Evolutionary conservation across 2,888 invertebrate species (phyloP).

Genomic region (Lasioglossum villosulum): DNA sequence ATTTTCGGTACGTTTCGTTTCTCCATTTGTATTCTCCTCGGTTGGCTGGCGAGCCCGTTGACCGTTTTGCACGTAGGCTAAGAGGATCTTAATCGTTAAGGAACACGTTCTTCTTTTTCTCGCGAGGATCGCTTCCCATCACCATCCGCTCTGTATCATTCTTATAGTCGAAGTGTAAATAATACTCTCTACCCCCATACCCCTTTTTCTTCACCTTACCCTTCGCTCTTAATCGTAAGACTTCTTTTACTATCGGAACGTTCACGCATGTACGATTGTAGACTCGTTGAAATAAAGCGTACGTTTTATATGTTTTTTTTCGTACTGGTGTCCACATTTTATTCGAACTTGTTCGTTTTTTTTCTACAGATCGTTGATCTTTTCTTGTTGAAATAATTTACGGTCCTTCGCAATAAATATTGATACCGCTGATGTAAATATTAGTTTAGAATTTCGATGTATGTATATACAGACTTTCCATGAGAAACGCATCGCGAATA

Average conservation of each 20-base stretch:
- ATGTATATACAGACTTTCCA: neutral
- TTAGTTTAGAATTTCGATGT: neutral
- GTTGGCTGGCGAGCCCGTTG: conserved; percentile 7
- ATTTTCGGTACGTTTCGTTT: neutral
- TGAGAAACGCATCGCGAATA: neutral
- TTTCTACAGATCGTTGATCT: neutral
- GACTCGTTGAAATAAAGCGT: conserved; percentile 80
- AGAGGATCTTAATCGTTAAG: conserved; percentile 23
- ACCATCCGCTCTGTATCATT: conserved; percentile 55
- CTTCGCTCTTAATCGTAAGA: conserved; percentile 57
- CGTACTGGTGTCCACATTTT: conserved; percentile 69
- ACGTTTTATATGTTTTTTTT: conserved; percentile 82
- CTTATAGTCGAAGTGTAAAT: conserved; percentile 81
- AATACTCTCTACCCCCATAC: conserved; percentile 68
- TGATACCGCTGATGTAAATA: neutral
- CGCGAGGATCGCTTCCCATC: conserved; percentile 29
- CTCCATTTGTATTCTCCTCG: neutral
- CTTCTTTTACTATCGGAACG: conserved; percentile 39
- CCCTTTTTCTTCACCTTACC: conserved; percentile 25
- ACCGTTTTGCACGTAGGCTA: conserved; percentile 28
- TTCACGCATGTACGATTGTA: conserved; percentile 65
- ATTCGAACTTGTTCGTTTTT: conserved; percentile 45
- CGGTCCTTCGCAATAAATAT: neutral
- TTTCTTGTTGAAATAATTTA: neutral
- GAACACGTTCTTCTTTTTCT: conserved; percentile 1